Base-by-base conservation (phyloP, 2,113 vertebrate genomes). In the Oceanodroma tethys region DNA sequence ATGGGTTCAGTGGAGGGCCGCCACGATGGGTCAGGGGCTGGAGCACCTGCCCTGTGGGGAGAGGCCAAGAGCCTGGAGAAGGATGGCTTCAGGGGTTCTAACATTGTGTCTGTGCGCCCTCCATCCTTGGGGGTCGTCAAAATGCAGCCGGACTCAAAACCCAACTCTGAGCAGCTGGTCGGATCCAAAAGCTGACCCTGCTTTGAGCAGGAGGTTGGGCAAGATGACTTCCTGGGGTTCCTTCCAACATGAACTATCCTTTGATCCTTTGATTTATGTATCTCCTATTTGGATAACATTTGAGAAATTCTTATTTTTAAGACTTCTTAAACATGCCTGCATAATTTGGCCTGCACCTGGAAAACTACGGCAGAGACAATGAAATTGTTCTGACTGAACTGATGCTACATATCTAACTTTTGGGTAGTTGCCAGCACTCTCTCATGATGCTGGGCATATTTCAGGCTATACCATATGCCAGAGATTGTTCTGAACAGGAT, bases 1-100 rank as follows among this genome's bases (percentile, higher is more conserved):
- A 9, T 0, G 2, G 22, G 18, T 30, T 25, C 43, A 22, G 32
- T 8, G 22, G 55, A 76, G 34, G 4, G 7, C 12, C 2, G 1
- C 19, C 40, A 14, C 2, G 1, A 2, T 10, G 29, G 13, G 6
- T 25, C 26, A 25, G 18, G 15, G 36, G 19, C 23, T 87, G 43
- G n/a, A 74, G 43, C 9, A 12, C 19, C 32, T 60, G 21, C 66
- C 23, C 29, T 32, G 25, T 7, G 20, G 9, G 18, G 16, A 65
- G 8, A 73, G 7, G 18, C 5, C 58, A 30, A 27, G 11, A 86
- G 6, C 18, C 8, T 63, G 48, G 40, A 26, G 53, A 30, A 63
- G 27, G 43, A 45, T 19, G 38, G 22, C 21, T 50, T 38, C 32
- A 11, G 47, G 14, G 12, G 2, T 22, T 19, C 52, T 48, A 60